Conservation (phyloP, 2,888 invertebrate species). For the Drosophila ochracea region DNA sequence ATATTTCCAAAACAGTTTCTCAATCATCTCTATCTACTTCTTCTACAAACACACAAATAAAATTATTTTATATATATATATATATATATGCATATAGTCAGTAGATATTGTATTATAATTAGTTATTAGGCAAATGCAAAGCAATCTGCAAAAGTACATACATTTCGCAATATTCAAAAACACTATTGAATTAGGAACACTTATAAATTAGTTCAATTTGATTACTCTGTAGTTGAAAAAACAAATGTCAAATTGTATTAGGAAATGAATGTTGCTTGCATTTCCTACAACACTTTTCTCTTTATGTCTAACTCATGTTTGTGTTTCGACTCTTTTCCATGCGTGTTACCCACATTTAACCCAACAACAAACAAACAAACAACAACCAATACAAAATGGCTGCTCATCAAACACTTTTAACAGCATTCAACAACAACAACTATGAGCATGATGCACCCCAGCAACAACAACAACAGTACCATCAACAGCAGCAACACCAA, state of each 20-base stretch:
- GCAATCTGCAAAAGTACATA: background rate
- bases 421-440: conserved; percentile 63
- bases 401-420: conserved; percentile 47
- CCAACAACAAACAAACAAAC: background rate
- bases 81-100: conserved; percentile 5
- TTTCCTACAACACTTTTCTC: conserved; percentile 19
- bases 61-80: background rate
- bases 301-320: conserved; percentile 59
- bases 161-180: background rate
- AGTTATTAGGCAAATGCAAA: conserved; percentile 16
- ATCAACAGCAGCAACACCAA: conserved; percentile 60
- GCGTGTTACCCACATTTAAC: conserved; percentile 28
- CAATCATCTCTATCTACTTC: conserved; percentile 15
- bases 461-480: conserved; percentile 63
- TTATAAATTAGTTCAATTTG: background rate
- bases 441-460: conserved; percentile 75
- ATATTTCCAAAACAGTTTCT: conserved; percentile 24
- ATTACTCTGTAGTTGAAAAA: background rate
- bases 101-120: conserved; percentile 28
- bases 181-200: background rate
- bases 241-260: background rate
- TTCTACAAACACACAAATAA: conserved; percentile 3
- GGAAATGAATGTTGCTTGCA: conserved; percentile 1
- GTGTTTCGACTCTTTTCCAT: conserved; percentile 63
- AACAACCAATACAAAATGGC: conserved; percentile 49